Conservation (phyloP, 2,797 vertebrate genomes). For the Trichosurus vulpecula region DNA sequence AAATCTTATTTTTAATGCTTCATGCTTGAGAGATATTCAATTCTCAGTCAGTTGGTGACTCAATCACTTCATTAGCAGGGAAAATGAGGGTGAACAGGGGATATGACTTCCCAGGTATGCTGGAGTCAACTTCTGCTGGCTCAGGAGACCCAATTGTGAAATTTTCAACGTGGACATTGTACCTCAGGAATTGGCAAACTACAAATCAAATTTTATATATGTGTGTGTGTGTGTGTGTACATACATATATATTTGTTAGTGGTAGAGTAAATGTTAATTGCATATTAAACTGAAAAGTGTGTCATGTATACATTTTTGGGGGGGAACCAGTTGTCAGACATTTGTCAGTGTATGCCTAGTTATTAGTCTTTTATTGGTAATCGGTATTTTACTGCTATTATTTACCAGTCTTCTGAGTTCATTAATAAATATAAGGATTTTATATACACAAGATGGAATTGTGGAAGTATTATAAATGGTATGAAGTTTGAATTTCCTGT, state of each 20-base stretch:
- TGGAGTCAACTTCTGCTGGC: background rate
- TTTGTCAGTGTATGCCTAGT: background rate
- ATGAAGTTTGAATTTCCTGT: conserved; percentile 5
- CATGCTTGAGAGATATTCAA: background rate
- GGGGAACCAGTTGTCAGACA: background rate
- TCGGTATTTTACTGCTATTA: background rate
- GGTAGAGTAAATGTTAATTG: background rate
- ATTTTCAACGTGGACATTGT: background rate
- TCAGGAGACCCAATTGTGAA: background rate
- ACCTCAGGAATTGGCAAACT: background rate
- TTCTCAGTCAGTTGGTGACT: background rate
- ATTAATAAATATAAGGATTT: background rate
- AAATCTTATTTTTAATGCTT: background rate
- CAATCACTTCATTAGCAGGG: background rate
- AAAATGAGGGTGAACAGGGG: background rate
- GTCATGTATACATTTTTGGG: background rate
- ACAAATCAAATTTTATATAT: background rate
- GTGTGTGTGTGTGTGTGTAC: background rate
- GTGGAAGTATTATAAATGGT: background rate
- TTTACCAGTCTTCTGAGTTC: background rate
- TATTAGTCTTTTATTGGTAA: background rate
- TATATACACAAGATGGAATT: background rate
- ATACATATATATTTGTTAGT: background rate
- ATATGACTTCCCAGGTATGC: background rate
- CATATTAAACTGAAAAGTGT: background rate